These are phyloP conservation scores for Petrocephalus sullivani DNA, from an alignment of 2,797 vertebrate species.

Conservation along the genomic window DNA sequence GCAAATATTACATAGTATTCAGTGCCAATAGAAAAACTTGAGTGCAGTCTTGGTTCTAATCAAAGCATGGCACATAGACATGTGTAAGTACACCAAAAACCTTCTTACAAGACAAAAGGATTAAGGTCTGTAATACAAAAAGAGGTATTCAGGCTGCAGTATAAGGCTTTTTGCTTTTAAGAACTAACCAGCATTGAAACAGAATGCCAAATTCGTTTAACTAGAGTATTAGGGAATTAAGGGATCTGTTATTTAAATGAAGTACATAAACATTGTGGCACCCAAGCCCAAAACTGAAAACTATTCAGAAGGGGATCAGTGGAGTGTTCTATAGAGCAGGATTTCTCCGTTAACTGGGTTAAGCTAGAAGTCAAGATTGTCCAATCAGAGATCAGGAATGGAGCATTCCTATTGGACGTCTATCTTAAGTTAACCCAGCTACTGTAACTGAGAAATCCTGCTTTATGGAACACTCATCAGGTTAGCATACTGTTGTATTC, in stretches of 20 bases:
- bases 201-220: neutral
- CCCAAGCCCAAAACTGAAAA: neutral
- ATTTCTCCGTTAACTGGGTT: neutral
- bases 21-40: neutral
- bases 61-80: neutral
- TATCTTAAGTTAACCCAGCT: neutral
- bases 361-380: neutral
- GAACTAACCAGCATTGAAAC: neutral
- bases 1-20: neutral
- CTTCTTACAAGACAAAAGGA: neutral
- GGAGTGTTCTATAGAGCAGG: neutral
- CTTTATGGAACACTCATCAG: neutral
- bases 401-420: neutral
- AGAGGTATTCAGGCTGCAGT: neutral
- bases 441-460: neutral
- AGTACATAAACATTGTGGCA: neutral
- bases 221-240: neutral
- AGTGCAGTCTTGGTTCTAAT: neutral
- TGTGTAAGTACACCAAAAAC: neutral
- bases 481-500: neutral
- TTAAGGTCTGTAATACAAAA: neutral
- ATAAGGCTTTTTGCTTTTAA: neutral
- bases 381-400: neutral
- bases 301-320: neutral
- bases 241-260: neutral